phyloP scores from a whole-genome alignment of 2,888 invertebrate species.

The Thelaira solivaga region DNA sequence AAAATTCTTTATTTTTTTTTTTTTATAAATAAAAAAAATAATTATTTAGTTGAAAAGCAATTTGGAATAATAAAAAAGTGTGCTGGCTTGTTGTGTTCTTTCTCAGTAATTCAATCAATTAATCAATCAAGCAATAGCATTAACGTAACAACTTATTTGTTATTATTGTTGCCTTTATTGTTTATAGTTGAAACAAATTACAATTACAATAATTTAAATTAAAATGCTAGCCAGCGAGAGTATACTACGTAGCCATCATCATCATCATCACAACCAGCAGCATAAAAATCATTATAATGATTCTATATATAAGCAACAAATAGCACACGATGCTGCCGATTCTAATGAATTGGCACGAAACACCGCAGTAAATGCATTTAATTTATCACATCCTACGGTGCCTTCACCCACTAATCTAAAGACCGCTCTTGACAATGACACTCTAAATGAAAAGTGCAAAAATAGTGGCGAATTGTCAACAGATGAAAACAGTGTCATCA shows the following conservation, averaged over 20 bases:
- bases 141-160: constrained; percentile 28
- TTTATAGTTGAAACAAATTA: constrained; percentile 27
- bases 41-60: constrained; percentile 8
- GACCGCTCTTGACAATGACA: constrained; percentile 49
- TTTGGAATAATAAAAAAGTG: constrained; percentile 6
- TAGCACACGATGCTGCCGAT: constrained; percentile 39
- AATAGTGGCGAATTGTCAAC: constrained; percentile 38
- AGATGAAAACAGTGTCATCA: constrained; percentile 39
- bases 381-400: constrained; percentile 46
- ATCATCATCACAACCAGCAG: constrained; percentile 37
- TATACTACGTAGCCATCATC: constrained; percentile 60
- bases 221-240: constrained; percentile 74
- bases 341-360: constrained; percentile 52
- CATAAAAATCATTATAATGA: constrained; percentile 67
- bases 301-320: constrained; percentile 71
- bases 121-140: constrained; percentile 18
- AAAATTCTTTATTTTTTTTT: background rate
- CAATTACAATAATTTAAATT: constrained; percentile 43
- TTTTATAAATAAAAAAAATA: too few relatives aligned
- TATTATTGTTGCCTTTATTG: background rate
- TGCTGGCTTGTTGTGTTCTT: constrained; percentile 7
- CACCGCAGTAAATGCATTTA: constrained; percentile 38
- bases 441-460: constrained; percentile 30
- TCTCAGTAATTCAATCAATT: constrained; percentile 12
- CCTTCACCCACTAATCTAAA: constrained; percentile 61